Evolutionary conservation across 2,797 vertebrate genomes (phyloP), one percentile per base, ranked within the genome.

Genomic region (Chelon labrosus): DNA sequence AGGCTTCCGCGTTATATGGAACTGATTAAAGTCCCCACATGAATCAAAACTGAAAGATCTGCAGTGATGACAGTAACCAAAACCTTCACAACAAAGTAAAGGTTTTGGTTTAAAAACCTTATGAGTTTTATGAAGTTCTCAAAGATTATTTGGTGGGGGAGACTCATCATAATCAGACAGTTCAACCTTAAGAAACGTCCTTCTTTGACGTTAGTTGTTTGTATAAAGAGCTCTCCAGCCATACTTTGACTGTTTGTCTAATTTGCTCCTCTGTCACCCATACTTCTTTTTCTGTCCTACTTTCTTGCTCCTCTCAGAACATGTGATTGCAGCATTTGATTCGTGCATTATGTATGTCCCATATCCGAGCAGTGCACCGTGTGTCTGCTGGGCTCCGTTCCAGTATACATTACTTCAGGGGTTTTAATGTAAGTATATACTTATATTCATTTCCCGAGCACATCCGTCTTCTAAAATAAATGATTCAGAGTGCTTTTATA

Each of bases 331-430:
- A 56, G 42, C 49, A 39, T 37, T 9, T 38, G 27, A 37, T 53
- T 66, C 50, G 46, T 66, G 16, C 27, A 77, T 70, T 35, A 19
- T 79, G 10, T 31, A 56, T 60, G 58, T 62, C 6, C 3, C 19
- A 59, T 49, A 66, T 69, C 47, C 58, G 17, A 52, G 60, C 27
- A 5, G 41, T 52, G 25, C 7, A 51, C 4, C 7, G 20, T 39
- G 47, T 58, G 31, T 65, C 14, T 17, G 42, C 42, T 54, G 42
- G 38, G 6, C 12, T 61, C 6, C 47, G 20, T 44, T 64, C 37
- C 59, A 9, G 5, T 58, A 16, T 56, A 22, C 42, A 59, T 56
- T 25, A 22, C 59, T 69, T 62, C 41, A 70, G 52, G 41, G 27
- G 1, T 42, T 61, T 71, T 58, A 51, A 46, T 55, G 16, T 55